Evolutionary conservation across 2,797 vertebrate genomes (phyloP).

Genomic region (Tympanoctomys barrerae): DNA sequence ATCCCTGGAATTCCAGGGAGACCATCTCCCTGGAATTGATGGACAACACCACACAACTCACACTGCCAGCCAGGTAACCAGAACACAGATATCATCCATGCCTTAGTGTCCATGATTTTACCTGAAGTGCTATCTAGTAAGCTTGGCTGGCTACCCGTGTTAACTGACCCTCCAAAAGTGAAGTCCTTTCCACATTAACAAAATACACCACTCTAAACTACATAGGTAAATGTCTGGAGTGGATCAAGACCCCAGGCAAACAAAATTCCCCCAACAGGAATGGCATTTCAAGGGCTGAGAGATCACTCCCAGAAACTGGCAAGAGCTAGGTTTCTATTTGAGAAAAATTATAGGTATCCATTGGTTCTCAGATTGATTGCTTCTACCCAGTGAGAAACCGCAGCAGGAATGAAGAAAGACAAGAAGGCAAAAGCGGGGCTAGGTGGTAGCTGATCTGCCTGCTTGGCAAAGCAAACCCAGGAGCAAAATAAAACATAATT

Average conservation of each 20-base stretch:
- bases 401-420: too few species aligned
- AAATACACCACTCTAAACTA: background rate
- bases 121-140: background rate
- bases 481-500: too few species aligned
- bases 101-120: background rate
- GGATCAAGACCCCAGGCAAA: background rate
- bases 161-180: background rate
- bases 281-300: background rate
- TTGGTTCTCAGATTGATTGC: too few species aligned
- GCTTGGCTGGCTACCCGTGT: accelerated
- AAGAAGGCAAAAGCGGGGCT: too few species aligned
- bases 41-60: background rate
- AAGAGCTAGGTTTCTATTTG: background rate
- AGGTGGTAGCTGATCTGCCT: too few species aligned
- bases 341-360: background rate
- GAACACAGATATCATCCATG: background rate
- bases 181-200: background rate
- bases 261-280: background rate
- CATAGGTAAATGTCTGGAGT: background rate
- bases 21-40: background rate
- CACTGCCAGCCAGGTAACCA: background rate
- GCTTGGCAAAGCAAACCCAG: too few species aligned
- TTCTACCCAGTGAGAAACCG: too few species aligned
- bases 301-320: background rate
- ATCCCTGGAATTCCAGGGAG: too few species aligned